phyloP scores from a whole-genome alignment of 2,113 vertebrate genomes.

The Asarcornis scutulata region DNA sequence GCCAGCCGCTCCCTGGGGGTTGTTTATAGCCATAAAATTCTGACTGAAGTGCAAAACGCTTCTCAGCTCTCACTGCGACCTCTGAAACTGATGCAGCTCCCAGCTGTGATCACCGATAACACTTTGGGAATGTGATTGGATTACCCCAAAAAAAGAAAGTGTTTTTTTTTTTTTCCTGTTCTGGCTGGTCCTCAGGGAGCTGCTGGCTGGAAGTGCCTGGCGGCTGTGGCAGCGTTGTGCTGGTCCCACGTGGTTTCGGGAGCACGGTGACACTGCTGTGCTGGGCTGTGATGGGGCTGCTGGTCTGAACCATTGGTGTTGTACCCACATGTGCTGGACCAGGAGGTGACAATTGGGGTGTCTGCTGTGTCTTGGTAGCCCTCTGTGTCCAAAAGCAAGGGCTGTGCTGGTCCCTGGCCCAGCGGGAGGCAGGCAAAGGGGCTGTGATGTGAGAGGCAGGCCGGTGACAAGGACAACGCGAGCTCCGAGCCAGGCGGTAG shows the following conservation, averaged over 20 bases:
- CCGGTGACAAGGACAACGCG: neutral
- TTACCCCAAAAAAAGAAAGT: neutral
- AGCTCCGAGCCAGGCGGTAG: too few species aligned
- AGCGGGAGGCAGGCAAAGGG: neutral
- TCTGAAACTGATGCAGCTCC: neutral
- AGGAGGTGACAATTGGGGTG: neutral
- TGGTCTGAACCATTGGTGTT: neutral
- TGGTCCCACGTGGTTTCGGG: neutral
- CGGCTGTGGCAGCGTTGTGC: neutral
- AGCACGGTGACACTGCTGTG: neutral
- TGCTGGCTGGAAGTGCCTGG: neutral
- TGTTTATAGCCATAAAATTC: neutral
- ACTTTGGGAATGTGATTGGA: neutral
- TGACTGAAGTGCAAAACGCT: neutral
- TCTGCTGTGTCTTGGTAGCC: neutral
- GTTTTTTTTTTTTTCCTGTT: neutral
- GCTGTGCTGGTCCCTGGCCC: neutral
- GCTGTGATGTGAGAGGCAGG: neutral
- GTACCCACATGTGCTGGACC: neutral
- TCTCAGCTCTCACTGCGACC: neutral
- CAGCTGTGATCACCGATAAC: neutral
- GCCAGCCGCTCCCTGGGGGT: neutral
- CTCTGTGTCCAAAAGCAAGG: neutral
- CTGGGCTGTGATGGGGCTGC: neutral
- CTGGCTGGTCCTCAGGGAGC: neutral